Conservation (phyloP, 2,113 vertebrate species). For the Fulica atra region DNA sequence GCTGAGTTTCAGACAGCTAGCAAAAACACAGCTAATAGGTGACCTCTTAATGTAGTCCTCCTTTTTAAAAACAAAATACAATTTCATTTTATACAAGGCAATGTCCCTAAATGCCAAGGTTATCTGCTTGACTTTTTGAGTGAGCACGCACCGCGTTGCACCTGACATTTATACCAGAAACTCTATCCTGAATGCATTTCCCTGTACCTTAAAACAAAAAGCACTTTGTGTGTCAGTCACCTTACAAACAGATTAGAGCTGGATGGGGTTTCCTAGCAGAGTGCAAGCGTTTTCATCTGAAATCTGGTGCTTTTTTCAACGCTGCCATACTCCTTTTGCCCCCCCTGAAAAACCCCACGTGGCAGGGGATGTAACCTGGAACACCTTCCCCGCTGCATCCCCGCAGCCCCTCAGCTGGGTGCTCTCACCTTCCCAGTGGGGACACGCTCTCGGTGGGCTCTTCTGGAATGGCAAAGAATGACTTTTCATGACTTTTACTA, state of each 20-base stretch:
- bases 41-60: constrained; percentile 85
- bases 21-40: constrained; percentile 88
- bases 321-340: not conserved
- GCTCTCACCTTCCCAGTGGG: not conserved
- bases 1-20: constrained; percentile 81
- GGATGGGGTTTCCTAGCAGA: constrained; percentile 60
- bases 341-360: not conserved
- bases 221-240: constrained; percentile 73
- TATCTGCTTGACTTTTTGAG: constrained; percentile 82
- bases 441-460: not conserved
- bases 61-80: constrained; percentile 75
- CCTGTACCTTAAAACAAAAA: constrained; percentile 75
- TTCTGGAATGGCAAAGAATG: not conserved
- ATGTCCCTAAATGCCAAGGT: constrained; percentile 89
- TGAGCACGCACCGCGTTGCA: constrained; percentile 68
- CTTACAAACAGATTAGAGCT: constrained; percentile 69
- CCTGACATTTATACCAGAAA: constrained; percentile 84
- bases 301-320: constrained; percentile 42
- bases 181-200: constrained; percentile 59
- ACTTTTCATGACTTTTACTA: not conserved
- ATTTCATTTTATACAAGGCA: constrained; percentile 65
- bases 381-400: not conserved
- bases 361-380: not conserved
- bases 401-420: not conserved
- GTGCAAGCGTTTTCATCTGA: constrained; percentile 64